phyloP scores from a whole-genome alignment of 2,797 vertebrate genomes.

The Phrynocephalus guinanensis region DNA sequence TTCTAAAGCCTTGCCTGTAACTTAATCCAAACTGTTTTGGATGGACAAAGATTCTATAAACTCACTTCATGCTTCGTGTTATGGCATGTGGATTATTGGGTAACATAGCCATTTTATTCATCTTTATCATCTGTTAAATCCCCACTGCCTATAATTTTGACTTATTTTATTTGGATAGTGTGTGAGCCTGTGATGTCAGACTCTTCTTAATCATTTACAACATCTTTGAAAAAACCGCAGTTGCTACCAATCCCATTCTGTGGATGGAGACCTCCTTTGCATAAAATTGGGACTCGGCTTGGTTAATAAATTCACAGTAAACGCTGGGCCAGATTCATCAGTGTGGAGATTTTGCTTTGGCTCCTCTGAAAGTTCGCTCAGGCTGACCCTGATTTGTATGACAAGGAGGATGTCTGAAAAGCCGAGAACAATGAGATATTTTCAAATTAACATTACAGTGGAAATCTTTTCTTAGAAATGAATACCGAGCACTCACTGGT shows the following conservation, averaged over 20 bases:
- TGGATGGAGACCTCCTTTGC: neutral
- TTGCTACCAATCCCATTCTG: neutral
- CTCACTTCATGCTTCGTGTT: neutral
- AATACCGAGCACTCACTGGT: constrained; percentile 52
- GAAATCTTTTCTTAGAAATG: constrained; percentile 52
- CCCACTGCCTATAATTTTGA: neutral
- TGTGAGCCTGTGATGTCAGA: neutral
- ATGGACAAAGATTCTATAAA: neutral
- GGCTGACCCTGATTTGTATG: constrained; percentile 55
- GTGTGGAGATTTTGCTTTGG: constrained; percentile 15
- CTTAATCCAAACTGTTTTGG: neutral
- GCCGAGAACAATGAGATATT: constrained; percentile 41
- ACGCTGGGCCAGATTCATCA: neutral
- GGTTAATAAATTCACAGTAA: neutral
- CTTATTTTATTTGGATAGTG: neutral
- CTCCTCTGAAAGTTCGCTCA: constrained; percentile 28
- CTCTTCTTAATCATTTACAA: neutral
- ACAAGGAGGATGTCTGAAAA: constrained; percentile 52
- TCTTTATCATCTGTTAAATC: neutral
- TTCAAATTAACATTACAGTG: constrained; percentile 66
- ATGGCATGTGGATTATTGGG: neutral
- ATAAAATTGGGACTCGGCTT: constrained; percentile 19
- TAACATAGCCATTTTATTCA: constrained; percentile 5
- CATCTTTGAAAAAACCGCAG: neutral
- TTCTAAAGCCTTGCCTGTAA: neutral